Evolutionary conservation across 2,888 invertebrate genomes (phyloP).

Genomic region (Trichopoda pennipes): DNA sequence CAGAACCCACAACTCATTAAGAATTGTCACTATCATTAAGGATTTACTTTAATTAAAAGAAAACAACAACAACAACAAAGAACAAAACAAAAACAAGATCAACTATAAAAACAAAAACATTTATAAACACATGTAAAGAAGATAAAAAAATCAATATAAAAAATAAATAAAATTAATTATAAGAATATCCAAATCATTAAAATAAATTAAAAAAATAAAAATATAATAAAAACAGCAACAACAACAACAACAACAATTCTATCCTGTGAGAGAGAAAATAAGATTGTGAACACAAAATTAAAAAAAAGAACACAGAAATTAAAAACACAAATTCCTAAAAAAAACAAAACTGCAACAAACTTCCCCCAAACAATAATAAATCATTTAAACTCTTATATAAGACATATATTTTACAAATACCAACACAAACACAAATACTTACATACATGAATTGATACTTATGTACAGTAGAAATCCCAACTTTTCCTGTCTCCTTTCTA

Average conservation of each 20-base stretch:
- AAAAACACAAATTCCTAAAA: conserved; percentile 34
- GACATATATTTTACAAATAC: too few relatives aligned
- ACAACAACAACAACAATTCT: conserved; percentile 62
- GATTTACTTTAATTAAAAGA: conserved; percentile 45
- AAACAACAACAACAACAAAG: conserved; percentile 21
- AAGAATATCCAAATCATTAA: conserved; percentile 56
- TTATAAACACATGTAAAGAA: conserved; percentile 65
- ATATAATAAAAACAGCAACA: too few relatives aligned
- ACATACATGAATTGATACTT: too few relatives aligned
- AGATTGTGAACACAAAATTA: conserved; percentile 76
- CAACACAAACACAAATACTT: too few relatives aligned
- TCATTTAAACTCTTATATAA: neutral
- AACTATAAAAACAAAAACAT: conserved; percentile 27
- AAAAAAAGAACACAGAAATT: conserved; percentile 56
- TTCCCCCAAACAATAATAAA: neutral
- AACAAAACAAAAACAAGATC: conserved; percentile 38
- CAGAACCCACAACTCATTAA: conserved; percentile 66
- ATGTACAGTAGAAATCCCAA: too few relatives aligned
- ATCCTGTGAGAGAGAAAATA: conserved; percentile 79
- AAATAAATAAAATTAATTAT: conserved; percentile 45
- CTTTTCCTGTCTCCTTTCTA: too few relatives aligned
- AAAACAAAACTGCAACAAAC: conserved; percentile 15
- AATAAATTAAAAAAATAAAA: conserved; percentile 1
- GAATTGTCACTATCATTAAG: conserved; percentile 63
- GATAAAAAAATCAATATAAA: conserved; percentile 52